Evolutionary conservation across 2,888 invertebrate genomes (phyloP), one percentile per base, ranked within the genome.

Genomic region (Nowickia ferox): DNA sequence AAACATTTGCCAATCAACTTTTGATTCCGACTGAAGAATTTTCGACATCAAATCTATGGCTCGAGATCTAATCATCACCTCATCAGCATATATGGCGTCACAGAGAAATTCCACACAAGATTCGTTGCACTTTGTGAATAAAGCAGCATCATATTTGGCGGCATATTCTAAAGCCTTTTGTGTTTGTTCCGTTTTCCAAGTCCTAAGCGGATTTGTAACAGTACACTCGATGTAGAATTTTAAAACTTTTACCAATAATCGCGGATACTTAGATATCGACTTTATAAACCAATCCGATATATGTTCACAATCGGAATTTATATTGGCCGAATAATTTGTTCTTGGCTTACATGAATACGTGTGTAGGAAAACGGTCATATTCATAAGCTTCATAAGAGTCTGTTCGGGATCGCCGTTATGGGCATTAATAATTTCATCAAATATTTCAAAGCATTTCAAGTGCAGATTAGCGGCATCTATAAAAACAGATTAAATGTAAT

Each of bases 271-370:
- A 0, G 88, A 89, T 30, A 93, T 90, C 0, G 90, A 89, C 65
- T 89, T 89, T 0, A 92, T 91, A 79, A 92, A 92, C 92, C 93
- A 93, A 87, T 92, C 92, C 0, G 92, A 92, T 9, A 93, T 92
- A 77, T 93, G 92, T 15, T 92, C 92, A 13, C 90, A 90, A 30
- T 80, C 88, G 61, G 88, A 86, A 22, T 71, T 80, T 53, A 77
- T 72, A 19, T 66, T 87, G 1, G 46, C 61, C 17, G 81, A 69
- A 57, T 78, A 79, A 17, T 55, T 84, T 15, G 84, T 59, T 19
- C 85, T 90, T 2, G 91, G 88, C 72, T 88, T 89, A 8, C 90
- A 88, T 8, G 89, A 84, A 51, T 89, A 90, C 2, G 90, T 89
- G 66, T 93, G 92, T 80, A 93, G 89, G 11, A 89, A 89, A 63